Conservation (phyloP, 2,113 vertebrate species). For the Connochaetes taurinus region DNA sequence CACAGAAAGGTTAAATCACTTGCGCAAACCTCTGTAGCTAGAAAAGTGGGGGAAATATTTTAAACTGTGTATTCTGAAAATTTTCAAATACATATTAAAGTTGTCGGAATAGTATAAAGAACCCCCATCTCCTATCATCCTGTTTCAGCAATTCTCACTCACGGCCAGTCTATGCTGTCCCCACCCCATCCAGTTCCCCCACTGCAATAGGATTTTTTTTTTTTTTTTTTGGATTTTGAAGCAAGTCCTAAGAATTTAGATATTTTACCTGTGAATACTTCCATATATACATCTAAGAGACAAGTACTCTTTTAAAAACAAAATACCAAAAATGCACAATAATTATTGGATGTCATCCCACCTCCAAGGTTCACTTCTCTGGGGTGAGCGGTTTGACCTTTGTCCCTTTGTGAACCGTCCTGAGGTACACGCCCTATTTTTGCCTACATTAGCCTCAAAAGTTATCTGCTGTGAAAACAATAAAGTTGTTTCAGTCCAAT, state of each 20-base stretch:
- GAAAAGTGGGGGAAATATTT: background rate
- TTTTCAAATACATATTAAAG: background rate
- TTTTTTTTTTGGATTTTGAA: background rate
- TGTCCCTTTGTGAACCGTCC: background rate
- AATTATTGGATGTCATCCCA: background rate
- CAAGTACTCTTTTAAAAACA: background rate
- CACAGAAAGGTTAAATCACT: background rate
- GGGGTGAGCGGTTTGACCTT: background rate
- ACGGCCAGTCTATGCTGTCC: background rate
- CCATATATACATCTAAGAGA: background rate
- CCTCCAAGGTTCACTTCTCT: background rate
- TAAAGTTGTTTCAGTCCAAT: background rate
- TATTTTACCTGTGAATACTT: background rate
- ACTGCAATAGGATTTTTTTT: background rate
- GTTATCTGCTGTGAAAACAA: background rate
- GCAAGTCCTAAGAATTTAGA: background rate
- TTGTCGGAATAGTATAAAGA: background rate
- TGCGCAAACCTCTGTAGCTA: background rate
- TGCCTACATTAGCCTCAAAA: background rate
- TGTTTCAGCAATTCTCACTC: background rate
- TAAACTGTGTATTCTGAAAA: background rate
- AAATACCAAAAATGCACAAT: background rate
- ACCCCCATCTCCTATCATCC: fast-evolving
- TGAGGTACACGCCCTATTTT: background rate
- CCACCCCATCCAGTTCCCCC: background rate